Conservation (phyloP, 2,888 invertebrate genomes). For the Allolobophora icterica region DNA sequence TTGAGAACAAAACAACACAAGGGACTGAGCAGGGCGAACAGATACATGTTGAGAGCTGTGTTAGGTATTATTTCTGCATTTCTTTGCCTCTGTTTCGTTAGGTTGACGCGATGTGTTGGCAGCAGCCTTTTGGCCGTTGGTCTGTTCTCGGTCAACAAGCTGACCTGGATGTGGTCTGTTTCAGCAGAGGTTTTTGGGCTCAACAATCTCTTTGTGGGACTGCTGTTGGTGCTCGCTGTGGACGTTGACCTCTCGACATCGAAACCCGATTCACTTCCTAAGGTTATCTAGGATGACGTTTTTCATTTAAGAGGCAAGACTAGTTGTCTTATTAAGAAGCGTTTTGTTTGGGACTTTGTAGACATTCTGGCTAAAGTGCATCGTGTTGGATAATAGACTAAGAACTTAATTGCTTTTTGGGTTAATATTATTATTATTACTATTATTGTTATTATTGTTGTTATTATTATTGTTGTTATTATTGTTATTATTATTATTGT, state of each 20-base stretch:
- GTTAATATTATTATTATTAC: no score
- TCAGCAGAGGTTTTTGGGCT: conserved; percentile 61
- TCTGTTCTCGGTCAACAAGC: conserved; percentile 55
- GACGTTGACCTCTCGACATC: conserved; percentile 48
- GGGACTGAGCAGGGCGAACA: no score
- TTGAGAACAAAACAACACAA: no score
- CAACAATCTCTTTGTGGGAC: conserved; percentile 59
- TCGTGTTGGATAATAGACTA: background rate
- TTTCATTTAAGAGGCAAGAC: background rate
- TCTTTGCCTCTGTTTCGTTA: no score
- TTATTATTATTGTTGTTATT: no score
- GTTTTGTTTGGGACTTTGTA: background rate
- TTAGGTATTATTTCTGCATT: no score
- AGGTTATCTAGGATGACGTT: background rate
- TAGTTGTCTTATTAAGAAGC: background rate
- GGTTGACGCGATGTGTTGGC: conserved; percentile 51
- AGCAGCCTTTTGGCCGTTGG: conserved; percentile 53
- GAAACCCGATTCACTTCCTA: conserved; percentile 29
- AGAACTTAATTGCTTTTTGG: background rate
- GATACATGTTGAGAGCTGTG: no score
- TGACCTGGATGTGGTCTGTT: conserved; percentile 62
- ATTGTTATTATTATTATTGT: no score
- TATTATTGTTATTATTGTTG: no score
- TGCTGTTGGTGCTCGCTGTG: conserved; percentile 53
- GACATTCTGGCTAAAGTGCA: background rate